phyloP scores from a whole-genome alignment of 2,888 invertebrate species.

The Lithosia quadra region DNA sequence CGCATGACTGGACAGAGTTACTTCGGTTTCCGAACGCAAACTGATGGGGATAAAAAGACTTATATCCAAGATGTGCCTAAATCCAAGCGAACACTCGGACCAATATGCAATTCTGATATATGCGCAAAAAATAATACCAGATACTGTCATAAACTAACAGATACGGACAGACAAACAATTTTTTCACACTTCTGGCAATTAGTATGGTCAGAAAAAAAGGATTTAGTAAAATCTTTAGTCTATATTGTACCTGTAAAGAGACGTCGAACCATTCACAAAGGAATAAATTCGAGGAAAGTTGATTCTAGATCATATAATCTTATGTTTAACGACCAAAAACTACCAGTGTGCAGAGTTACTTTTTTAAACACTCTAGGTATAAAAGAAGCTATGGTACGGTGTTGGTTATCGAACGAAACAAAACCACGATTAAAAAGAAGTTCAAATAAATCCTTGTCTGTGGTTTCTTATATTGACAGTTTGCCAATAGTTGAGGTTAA shows the following conservation, averaged over 20 bases:
- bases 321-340: constrained; percentile 46
- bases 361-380: constrained; percentile 72
- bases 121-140: constrained; percentile 58
- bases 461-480: constrained; percentile 63
- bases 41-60: constrained; percentile 49
- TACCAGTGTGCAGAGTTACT: constrained; percentile 66
- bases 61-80: constrained; percentile 74
- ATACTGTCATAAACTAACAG: constrained; percentile 56
- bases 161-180: constrained; percentile 55
- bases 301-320: constrained; percentile 69
- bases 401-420: constrained; percentile 59
- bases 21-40: constrained; percentile 63
- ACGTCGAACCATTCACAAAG: constrained; percentile 58
- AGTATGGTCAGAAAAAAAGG: constrained; percentile 68
- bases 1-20: constrained; percentile 74
- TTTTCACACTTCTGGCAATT: constrained; percentile 72
- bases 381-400: constrained; percentile 72
- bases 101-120: constrained; percentile 58
- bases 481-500: constrained; percentile 63
- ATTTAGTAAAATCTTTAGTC: constrained; percentile 60
- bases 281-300: constrained; percentile 60
- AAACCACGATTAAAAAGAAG: constrained; percentile 55
- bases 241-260: constrained; percentile 65
- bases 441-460: constrained; percentile 64
- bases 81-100: constrained; percentile 64